Evolutionary conservation across 2,113 vertebrate genomes (phyloP).

Genomic region (Siphamia tubifer): DNA sequence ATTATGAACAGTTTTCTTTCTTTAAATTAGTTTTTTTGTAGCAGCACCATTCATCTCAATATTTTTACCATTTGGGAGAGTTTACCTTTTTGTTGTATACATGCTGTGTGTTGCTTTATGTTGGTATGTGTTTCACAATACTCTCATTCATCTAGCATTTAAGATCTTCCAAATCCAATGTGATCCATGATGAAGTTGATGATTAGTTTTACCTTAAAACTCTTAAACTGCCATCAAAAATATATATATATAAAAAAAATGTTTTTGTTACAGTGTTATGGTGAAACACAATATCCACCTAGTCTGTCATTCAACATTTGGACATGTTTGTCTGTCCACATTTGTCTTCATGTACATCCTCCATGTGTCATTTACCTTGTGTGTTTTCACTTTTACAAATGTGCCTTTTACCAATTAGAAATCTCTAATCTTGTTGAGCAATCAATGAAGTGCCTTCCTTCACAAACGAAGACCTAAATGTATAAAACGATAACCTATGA

Average conservation of each 20-base stretch:
- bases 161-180: slow-evolving; percentile 3
- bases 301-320: not conserved
- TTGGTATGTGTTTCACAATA: not conserved
- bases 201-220: slow-evolving; percentile 29
- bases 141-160: not conserved
- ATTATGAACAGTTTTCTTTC: not conserved
- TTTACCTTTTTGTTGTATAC: slow-evolving; percentile 9
- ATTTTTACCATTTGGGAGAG: slow-evolving; percentile 16
- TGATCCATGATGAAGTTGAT: not conserved
- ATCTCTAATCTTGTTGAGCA: slow-evolving; percentile 17
- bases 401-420: slow-evolving; percentile 62
- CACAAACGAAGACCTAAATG: slow-evolving; percentile 36
- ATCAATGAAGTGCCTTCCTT: slow-evolving; percentile 74
- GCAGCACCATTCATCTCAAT: slow-evolving; percentile 35
- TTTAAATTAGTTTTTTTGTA: not conserved
- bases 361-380: not conserved
- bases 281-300: not conserved
- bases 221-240: not conserved
- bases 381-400: slow-evolving; percentile 30
- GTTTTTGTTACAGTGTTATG: slow-evolving; percentile 4
- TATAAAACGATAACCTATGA: slow-evolving; percentile 64
- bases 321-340: not conserved
- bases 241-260: too few relatives aligned
- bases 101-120: slow-evolving; percentile 5
- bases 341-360: not conserved